Evolutionary conservation across 2,888 invertebrate genomes (phyloP).

Genomic region (Drosophila siamana): DNA sequence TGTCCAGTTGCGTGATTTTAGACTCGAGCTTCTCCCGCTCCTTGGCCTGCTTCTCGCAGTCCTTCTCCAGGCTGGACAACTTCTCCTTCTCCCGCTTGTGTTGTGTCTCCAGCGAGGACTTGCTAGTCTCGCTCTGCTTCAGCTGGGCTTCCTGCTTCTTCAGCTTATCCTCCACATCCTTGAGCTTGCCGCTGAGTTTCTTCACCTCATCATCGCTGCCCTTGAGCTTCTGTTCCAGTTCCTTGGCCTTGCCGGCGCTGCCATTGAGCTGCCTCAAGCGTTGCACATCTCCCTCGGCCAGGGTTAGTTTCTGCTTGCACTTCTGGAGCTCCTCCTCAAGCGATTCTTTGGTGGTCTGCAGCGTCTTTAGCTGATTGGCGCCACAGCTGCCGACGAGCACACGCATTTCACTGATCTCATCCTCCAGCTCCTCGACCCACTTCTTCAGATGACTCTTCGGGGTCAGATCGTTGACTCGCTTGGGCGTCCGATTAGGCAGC

Average conservation of each 20-base stretch:
- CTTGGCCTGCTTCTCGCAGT: conserved; percentile 88
- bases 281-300: conserved; percentile 86
- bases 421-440: conserved; percentile 94
- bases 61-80: conserved; percentile 87
- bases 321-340: conserved; percentile 89
- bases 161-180: conserved; percentile 86
- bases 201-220: conserved; percentile 90
- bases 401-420: conserved; percentile 89
- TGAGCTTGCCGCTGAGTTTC: conserved; percentile 87
- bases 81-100: conserved; percentile 86
- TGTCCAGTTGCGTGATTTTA: conserved; percentile 88
- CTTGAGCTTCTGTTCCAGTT: conserved; percentile 89
- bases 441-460: conserved; percentile 87
- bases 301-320: conserved; percentile 88
- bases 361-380: conserved; percentile 86
- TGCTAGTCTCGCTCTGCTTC: conserved; percentile 86
- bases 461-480: conserved; percentile 89
- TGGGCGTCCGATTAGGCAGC: conserved; percentile 90
- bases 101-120: conserved; percentile 85
- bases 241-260: conserved; percentile 87
- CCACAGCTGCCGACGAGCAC: conserved; percentile 84
- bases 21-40: conserved; percentile 89
- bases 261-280: conserved; percentile 74
- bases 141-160: conserved; percentile 86
- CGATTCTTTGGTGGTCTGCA: conserved; percentile 89